Evolutionary conservation across 2,113 vertebrate genomes (phyloP).

Genomic region (Corythornis madagascariensis): DNA sequence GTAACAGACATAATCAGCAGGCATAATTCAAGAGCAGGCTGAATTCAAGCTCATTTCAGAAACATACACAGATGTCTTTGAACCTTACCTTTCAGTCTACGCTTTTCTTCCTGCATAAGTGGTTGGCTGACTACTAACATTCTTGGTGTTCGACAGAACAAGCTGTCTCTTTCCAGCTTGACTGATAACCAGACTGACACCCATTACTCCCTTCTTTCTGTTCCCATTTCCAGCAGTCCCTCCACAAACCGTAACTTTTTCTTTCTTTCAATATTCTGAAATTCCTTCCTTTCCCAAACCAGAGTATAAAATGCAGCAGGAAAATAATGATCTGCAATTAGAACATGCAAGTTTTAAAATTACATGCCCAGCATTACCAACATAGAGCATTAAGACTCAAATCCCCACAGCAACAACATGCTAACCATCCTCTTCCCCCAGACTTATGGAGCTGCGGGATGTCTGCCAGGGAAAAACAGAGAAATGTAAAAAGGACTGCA

Average conservation of each 20-base stretch:
- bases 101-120: constrained; percentile 48
- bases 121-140: constrained; percentile 49
- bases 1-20: background rate
- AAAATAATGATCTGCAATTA: constrained; percentile 52
- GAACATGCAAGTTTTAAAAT: constrained; percentile 53
- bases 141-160: constrained; percentile 51
- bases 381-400: constrained; percentile 51
- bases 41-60: constrained; percentile 48
- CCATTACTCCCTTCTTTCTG: constrained; percentile 55
- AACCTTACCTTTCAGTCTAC: constrained; percentile 62
- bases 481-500: constrained; percentile 69
- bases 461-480: constrained; percentile 68
- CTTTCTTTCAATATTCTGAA: constrained; percentile 1
- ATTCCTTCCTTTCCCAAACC: constrained; percentile 19
- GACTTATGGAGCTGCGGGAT: constrained; percentile 67
- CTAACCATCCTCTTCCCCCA: constrained; percentile 70
- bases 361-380: constrained; percentile 50
- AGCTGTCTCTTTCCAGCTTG: constrained; percentile 63
- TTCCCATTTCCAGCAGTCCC: background rate
- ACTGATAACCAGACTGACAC: constrained; percentile 63
- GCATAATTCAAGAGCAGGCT: constrained; percentile 26
- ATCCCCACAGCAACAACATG: constrained; percentile 71
- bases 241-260: background rate
- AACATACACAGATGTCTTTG: constrained; percentile 58
- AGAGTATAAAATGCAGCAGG: constrained; percentile 24